These are phyloP conservation scores for Drosophila pseudoobscura DNA, from an alignment of 1,140 invertebrate species.

Conservation along the genomic window DNA sequence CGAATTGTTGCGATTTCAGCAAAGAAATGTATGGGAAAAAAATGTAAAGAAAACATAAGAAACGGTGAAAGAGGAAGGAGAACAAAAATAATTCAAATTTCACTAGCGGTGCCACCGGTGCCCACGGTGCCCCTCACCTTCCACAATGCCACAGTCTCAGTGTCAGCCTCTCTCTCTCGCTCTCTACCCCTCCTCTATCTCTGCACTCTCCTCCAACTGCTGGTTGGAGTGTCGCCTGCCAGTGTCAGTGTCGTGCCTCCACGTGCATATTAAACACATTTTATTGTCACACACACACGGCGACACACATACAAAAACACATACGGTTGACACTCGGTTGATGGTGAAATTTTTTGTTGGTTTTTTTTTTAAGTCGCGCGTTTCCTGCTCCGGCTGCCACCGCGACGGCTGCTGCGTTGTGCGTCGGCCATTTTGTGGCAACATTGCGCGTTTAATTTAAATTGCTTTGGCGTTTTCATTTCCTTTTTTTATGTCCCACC, in stretches of 20 bases:
- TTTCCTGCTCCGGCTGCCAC: constrained; percentile 11
- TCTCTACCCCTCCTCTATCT: not conserved
- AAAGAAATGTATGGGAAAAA: constrained; percentile 3
- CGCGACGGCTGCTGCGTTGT: not conserved
- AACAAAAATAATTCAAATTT: constrained; percentile 43
- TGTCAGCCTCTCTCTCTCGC: not conserved
- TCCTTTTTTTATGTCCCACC: constrained; percentile 33
- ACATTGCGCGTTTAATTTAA: constrained; percentile 69
- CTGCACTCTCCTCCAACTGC: not conserved
- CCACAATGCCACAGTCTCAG: too few relatives aligned
- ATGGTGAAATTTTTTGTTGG: constrained; percentile 48
- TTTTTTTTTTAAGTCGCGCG: constrained; percentile 54
- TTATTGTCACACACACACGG: constrained; percentile 57
- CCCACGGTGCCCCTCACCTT: too few relatives aligned
- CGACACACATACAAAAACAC: constrained; percentile 22
- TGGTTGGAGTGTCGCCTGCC: not conserved
- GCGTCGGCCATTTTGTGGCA: constrained; percentile 53
- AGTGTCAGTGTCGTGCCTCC: constrained; percentile 44
- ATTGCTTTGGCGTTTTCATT: constrained; percentile 66
- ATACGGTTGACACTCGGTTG: constrained; percentile 38
- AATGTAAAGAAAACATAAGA: not conserved
- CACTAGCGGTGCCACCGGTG: constrained; percentile 25
- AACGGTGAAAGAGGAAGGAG: not conserved
- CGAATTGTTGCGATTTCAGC: constrained; percentile 52
- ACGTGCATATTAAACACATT: constrained; percentile 76